These are phyloP conservation scores for Tachuris rubrigastra DNA, from an alignment of 2,113 vertebrate genomes.

Conservation along the genomic window DNA sequence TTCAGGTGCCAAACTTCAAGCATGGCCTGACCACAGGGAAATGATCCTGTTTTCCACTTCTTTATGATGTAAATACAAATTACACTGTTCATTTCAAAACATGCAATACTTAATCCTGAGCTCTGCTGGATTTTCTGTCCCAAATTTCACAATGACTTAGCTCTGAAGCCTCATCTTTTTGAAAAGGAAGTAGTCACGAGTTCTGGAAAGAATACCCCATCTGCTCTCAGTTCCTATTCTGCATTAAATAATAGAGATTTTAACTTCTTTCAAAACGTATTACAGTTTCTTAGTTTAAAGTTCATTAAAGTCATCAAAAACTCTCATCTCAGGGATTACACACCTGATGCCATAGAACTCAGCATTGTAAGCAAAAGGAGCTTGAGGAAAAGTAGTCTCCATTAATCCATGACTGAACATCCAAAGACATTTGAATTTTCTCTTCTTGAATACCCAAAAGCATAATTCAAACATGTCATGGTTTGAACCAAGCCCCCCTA, in stretches of 20 bases:
- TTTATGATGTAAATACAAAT: neutral
- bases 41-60: neutral
- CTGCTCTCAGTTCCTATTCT: neutral
- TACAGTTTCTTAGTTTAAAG: neutral
- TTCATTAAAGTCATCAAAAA: slow-evolving; percentile 12
- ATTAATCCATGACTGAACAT: slow-evolving; percentile 2
- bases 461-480: neutral
- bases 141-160: neutral
- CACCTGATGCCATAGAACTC: neutral
- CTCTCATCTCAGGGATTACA: neutral
- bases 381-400: neutral
- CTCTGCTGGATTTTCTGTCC: neutral
- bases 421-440: neutral
- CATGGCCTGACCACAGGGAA: neutral
- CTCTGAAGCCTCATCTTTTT: neutral
- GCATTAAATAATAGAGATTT: neutral
- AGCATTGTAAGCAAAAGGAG: neutral
- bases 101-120: neutral
- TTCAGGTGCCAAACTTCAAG: neutral
- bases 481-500: no score
- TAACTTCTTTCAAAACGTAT: neutral
- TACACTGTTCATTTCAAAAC: neutral
- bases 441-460: neutral
- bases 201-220: neutral
- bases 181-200: neutral